These are phyloP conservation scores for Otis tarda DNA, from an alignment of 2,113 vertebrate species.

Conservation along the genomic window DNA sequence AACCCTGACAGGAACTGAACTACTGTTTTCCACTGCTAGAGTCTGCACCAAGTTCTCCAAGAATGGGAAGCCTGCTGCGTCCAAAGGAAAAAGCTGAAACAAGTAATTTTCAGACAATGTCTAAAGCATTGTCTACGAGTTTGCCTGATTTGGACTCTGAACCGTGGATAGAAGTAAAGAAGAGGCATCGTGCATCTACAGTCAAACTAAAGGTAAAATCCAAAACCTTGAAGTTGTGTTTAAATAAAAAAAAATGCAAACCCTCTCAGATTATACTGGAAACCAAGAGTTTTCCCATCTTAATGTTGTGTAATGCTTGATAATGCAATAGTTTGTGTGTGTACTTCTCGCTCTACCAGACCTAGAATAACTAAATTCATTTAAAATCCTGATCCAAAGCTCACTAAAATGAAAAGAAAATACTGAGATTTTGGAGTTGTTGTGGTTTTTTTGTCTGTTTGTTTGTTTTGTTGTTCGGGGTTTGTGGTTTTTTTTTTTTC, in stretches of 20 bases:
- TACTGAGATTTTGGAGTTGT: not conserved
- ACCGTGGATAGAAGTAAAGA: constrained; percentile 91
- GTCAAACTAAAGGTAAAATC: constrained; percentile 82
- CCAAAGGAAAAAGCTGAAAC: constrained; percentile 65
- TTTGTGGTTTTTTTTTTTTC: not conserved
- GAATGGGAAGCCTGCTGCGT: constrained; percentile 59
- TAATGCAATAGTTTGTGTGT: not conserved
- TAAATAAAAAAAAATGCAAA: not conserved
- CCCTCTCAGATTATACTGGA: not conserved
- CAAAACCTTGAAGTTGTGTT: not conserved
- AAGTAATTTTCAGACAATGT: constrained; percentile 71
- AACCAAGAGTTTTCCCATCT: not conserved
- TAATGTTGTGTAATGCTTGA: not conserved
- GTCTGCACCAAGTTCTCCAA: constrained; percentile 79
- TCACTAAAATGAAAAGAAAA: not conserved
- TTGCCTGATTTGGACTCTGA: constrained; percentile 84
- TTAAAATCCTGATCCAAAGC: not conserved
- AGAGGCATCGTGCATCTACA: constrained; percentile 77
- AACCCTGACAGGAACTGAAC: not conserved
- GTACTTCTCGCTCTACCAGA: not conserved
- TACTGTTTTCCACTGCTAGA: constrained; percentile 72
- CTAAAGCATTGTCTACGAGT: constrained; percentile 79
- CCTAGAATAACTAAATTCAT: not conserved
- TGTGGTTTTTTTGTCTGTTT: not conserved
- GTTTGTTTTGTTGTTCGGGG: not conserved